Base-by-base conservation (phyloP, 2,797 vertebrate genomes). In the Cryptoblepharus egeriae region DNA sequence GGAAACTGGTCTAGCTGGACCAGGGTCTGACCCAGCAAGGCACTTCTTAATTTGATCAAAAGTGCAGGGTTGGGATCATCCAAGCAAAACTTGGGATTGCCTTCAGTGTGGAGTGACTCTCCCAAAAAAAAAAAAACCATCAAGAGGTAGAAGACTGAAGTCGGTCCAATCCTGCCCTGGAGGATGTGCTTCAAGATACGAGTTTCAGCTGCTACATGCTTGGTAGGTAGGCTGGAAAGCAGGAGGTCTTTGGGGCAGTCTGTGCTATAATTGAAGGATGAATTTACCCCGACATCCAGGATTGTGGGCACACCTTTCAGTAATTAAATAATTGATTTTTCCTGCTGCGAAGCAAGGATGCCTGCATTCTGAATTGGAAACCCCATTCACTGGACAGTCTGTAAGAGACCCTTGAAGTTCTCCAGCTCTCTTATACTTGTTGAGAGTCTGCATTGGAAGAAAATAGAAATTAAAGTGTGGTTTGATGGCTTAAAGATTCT, bases 371-470 rank as follows among this genome's bases (percentile, higher is more conserved):
- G 32, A 58, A 10, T 35, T 2, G 0, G 4, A 30, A 57, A 1
- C 28, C 9, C 45, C 9, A 10, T 69, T 96, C 92, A 96, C 84
- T 76, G 70, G 88, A 97, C 83, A 69, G 96, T 93, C 16, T 93
- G 81, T 13, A 98, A 91, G 84, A 98, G 92, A 9, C 88, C 92
- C 70, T 94, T 94, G 64, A 97, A 97, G 94, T 96, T 98, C 91
- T 98, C 95, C 94, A 99, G 90, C 92, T 99, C 98, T 90, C 94
- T 93, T 87, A 99, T 83, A 3, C 98, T 99, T 0, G 97, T 99
- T 68, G 98, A 98, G 92, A 99, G 96, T 93, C 98, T 96, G 92
- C 0, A 88, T 79, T 10, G 6, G 63, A 89, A 64, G 72, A 81
- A 61, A 89, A 64, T 69, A 81, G 84, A 83, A 24, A 52, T 12